A percentile compares a stretch with the other conserved stretches of the same genome.
Conservation (phyloP, 2,888 invertebrate species). For the Octonoba sinensis region DNA sequence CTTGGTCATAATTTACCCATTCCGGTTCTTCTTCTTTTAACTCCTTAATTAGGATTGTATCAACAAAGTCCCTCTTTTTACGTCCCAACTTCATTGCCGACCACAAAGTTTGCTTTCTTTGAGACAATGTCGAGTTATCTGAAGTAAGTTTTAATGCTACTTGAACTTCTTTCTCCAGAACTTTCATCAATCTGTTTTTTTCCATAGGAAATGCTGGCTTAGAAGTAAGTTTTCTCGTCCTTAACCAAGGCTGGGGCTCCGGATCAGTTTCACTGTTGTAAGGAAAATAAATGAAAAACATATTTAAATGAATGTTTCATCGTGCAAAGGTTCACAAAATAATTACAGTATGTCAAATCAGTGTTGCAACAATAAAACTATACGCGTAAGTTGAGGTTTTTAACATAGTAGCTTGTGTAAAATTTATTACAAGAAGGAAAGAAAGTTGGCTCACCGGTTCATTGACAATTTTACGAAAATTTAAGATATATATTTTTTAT, state of each 20-base stretch:
- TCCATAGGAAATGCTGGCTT: conserved; percentile 41
- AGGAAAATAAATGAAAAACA: neutral
- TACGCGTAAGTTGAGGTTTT: too few species aligned
- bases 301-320: neutral
- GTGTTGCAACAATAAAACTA: too few species aligned
- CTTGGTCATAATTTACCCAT: conserved; percentile 82
- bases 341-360: too few species aligned
- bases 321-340: neutral
- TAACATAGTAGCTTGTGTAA: too few species aligned
- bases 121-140: neutral
- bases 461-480: too few species aligned
- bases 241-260: conserved; percentile 35
- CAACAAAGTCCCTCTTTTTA: conserved; percentile 80
- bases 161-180: conserved; percentile 35
- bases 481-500: too few species aligned
- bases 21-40: conserved; percentile 80
- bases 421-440: too few species aligned
- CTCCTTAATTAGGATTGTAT: conserved; percentile 80
- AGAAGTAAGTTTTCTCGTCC: conserved; percentile 34
- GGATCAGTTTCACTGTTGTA: conserved; percentile 36
- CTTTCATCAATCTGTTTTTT: conserved; percentile 1
- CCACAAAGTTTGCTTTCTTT: conserved; percentile 73
- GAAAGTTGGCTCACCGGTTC: too few species aligned
- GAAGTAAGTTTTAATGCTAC: conserved; percentile 27
- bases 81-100: conserved; percentile 77